A percentile compares a stretch with the other conserved stretches of the same genome.
Evolutionary conservation across 1,140 invertebrate genomes (phyloP).

Genomic region (Metopolophium dirhodum): DNA sequence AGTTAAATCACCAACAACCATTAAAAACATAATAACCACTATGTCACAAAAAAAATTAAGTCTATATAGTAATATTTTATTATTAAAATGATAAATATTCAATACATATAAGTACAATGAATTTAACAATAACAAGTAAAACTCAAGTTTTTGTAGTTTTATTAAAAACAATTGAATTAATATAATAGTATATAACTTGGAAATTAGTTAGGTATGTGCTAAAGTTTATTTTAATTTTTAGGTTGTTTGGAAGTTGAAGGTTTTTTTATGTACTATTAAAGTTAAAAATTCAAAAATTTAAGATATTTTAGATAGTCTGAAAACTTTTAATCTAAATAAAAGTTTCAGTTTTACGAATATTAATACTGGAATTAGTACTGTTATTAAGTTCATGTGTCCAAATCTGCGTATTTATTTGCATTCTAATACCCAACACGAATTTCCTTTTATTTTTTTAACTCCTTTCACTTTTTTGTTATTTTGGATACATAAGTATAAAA

Average conservation of each 20-base stretch:
- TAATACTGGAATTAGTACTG: not conserved
- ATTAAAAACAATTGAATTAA: not conserved
- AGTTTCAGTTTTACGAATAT: slow-evolving; percentile 21
- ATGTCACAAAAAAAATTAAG: not conserved
- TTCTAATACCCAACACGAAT: not conserved
- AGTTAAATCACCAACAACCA: not conserved
- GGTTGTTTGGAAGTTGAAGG: not conserved
- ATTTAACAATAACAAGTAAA: not conserved
- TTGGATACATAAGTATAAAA: not conserved
- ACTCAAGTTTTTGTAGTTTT: not conserved
- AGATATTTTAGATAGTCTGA: not conserved
- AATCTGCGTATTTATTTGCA: not conserved
- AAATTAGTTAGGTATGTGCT: not conserved
- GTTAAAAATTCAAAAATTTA: slow-evolving; percentile 16
- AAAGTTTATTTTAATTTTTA: not conserved
- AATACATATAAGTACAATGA: not conserved
- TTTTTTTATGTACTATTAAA: not conserved
- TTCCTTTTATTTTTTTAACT: not conserved
- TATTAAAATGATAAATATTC: not conserved
- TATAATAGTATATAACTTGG: not conserved
- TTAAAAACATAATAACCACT: not conserved
- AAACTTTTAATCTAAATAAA: slow-evolving; percentile 12
- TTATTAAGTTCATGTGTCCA: not conserved
- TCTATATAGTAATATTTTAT: too few relatives aligned
- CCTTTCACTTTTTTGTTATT: not conserved